Conservation (phyloP, 2,888 invertebrate genomes). For the Teleogryllus oceanicus region DNA sequence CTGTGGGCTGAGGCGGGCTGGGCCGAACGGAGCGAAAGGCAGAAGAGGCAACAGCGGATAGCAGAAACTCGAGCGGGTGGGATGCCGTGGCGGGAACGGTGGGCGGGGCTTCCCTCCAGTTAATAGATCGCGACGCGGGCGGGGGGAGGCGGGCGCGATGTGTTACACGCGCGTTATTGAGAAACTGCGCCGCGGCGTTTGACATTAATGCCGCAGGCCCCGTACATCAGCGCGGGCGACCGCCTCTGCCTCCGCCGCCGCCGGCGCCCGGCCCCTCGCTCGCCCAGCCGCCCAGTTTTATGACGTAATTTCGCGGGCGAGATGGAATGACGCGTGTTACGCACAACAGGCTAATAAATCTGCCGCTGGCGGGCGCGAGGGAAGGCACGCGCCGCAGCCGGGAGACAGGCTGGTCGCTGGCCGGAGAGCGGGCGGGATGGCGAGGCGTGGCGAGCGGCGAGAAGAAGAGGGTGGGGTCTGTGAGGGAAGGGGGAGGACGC, state of each 20-base stretch:
- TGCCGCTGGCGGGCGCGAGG: not conserved
- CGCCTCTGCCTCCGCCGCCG: not conserved
- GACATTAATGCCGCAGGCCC: not conserved
- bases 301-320: slow-evolving; percentile 18
- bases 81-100: no score
- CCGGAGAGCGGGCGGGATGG: no score
- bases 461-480: no score
- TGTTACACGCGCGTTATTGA: slow-evolving; percentile 18
- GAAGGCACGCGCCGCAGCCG: no score
- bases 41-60: no score
- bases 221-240: not conserved
- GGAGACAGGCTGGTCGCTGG: no score
- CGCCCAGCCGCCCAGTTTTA: not conserved
- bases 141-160: not conserved
- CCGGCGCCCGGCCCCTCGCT: not conserved
- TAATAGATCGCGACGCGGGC: not conserved
- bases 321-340: slow-evolving; percentile 18
- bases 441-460: no score
- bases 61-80: no score
- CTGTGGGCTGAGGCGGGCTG: no score
- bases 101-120: not conserved
- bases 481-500: no score
- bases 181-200: not conserved
- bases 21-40: no score
- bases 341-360: slow-evolving; percentile 18